phyloP scores from a whole-genome alignment of 2,113 vertebrate genomes.

The Osmerus mordax region DNA sequence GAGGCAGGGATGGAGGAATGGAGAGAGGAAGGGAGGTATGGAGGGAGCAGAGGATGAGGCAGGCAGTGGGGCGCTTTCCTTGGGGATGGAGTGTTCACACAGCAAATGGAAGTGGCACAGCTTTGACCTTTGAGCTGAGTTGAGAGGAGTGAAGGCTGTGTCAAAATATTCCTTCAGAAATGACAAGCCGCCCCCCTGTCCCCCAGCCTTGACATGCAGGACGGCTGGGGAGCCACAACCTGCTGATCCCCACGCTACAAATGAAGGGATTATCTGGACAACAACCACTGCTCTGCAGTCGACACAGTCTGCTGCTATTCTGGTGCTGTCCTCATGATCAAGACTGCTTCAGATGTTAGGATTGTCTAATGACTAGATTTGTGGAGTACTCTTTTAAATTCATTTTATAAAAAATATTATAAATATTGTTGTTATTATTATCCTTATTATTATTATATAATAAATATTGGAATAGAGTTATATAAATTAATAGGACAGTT shows the following conservation, averaged over 20 bases:
- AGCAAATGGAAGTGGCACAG: conserved; percentile 74
- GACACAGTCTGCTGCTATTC: conserved; percentile 64
- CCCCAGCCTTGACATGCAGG: conserved; percentile 68
- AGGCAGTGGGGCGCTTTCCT: conserved; percentile 55
- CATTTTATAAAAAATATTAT: not conserved
- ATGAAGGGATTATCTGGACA: conserved; percentile 70
- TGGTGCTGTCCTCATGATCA: conserved; percentile 60
- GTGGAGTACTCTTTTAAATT: not conserved
- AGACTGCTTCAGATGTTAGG: conserved; percentile 40
- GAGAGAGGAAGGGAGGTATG: not conserved
- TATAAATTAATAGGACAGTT: conserved; percentile 4
- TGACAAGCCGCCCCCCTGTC: conserved; percentile 73
- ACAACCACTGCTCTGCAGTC: conserved; percentile 51
- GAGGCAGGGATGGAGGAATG: not conserved
- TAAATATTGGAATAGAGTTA: not conserved
- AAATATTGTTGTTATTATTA: conserved; percentile 3
- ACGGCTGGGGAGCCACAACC: conserved; percentile 65
- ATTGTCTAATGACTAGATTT: not conserved
- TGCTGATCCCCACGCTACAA: conserved; percentile 68
- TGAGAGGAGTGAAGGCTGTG: conserved; percentile 70
- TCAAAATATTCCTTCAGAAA: conserved; percentile 78
- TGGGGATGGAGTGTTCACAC: conserved; percentile 69
- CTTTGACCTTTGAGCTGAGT: conserved; percentile 76
- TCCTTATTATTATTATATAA: conserved; percentile 14
- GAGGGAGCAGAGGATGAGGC: conserved; percentile 24